These are phyloP conservation scores for Phrynocephalus guinanensis DNA, from an alignment of 2,797 vertebrate genomes.

Conservation along the genomic window DNA sequence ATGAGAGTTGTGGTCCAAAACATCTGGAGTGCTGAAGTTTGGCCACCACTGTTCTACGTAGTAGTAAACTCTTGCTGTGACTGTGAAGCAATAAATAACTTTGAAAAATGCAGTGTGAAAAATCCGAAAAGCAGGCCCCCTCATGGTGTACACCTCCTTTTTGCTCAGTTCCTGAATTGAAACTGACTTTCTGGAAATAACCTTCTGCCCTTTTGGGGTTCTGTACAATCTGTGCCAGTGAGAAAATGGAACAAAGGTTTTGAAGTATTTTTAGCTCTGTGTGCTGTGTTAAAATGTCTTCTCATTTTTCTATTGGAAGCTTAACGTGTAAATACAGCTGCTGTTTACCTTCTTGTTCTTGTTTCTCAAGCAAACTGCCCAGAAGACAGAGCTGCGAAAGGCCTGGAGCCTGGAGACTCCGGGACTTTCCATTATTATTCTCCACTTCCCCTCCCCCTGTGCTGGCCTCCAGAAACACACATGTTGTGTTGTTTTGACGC, in stretches of 20 bases:
- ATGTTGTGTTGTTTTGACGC: constrained; percentile 77
- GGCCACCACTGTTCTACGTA: no score
- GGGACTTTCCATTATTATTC: constrained; percentile 80
- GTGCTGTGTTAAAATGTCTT: not conserved
- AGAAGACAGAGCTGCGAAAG: constrained; percentile 14
- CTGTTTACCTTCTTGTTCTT: constrained; percentile 64
- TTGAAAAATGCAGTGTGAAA: not conserved
- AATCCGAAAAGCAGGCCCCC: not conserved
- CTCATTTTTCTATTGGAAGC: not conserved
- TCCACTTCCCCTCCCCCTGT: constrained; percentile 8
- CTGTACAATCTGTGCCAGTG: constrained; percentile 65
- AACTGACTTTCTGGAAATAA: constrained; percentile 18
- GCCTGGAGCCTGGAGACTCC: constrained; percentile 55
- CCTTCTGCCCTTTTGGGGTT: constrained; percentile 13
- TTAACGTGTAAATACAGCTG: constrained; percentile 27
- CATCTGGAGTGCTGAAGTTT: no score
- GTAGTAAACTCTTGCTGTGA: not conserved
- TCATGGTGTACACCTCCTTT: constrained; percentile 43
- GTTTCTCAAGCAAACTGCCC: constrained; percentile 70
- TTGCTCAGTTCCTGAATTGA: constrained; percentile 28
- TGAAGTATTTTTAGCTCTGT: constrained; percentile 45
- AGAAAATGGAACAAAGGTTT: constrained; percentile 33
- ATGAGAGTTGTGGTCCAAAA: no score
- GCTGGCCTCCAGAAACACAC: constrained; percentile 64
- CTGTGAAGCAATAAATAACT: not conserved